Conservation (phyloP, 2,797 vertebrate genomes). For the Ambastaia sidthimunki region DNA sequence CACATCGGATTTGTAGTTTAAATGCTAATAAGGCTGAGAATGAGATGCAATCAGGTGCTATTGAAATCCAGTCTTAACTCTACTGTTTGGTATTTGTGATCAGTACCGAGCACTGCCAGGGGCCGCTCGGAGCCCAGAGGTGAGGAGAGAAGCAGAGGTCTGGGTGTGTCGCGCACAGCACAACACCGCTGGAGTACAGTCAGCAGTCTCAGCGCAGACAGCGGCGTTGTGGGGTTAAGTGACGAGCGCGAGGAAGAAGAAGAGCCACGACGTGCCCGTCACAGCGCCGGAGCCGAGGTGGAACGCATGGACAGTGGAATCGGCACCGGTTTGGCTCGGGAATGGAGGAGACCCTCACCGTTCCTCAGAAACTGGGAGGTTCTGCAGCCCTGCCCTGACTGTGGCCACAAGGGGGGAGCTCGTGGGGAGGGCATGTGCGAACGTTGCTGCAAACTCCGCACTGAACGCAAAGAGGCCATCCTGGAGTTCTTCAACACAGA, state of each 20-base stretch:
- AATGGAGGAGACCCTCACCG: constrained; percentile 82
- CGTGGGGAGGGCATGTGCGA: constrained; percentile 83
- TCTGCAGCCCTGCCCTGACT: constrained; percentile 86
- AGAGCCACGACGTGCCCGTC: constrained; percentile 67
- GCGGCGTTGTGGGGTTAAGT: constrained; percentile 85
- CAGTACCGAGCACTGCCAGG: constrained; percentile 73
- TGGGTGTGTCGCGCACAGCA: constrained; percentile 73
- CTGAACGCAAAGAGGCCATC: constrained; percentile 89
- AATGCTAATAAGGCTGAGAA: too few species aligned
- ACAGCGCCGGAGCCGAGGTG: constrained; percentile 72
- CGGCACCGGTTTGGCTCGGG: constrained; percentile 81
- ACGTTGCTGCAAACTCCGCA: constrained; percentile 86
- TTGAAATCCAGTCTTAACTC: neutral
- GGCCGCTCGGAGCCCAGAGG: constrained; percentile 76
- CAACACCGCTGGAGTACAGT: constrained; percentile 91
- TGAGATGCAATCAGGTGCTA: too few species aligned
- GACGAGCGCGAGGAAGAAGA: constrained; percentile 83
- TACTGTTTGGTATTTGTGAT: constrained; percentile 25
- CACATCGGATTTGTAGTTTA: neutral
- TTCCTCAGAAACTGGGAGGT: constrained; percentile 85
- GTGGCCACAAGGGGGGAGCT: constrained; percentile 79
- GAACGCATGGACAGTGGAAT: constrained; percentile 89
- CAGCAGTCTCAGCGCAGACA: constrained; percentile 91
- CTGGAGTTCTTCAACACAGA: constrained; percentile 92
- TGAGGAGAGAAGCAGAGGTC: constrained; percentile 70